Percentiles rank a stretch among this genome's conserved stretches.
These are phyloP conservation scores for Acropora tenuis DNA, from an alignment of 64 coral and sea anemone genomes.

Conservation along the genomic window DNA sequence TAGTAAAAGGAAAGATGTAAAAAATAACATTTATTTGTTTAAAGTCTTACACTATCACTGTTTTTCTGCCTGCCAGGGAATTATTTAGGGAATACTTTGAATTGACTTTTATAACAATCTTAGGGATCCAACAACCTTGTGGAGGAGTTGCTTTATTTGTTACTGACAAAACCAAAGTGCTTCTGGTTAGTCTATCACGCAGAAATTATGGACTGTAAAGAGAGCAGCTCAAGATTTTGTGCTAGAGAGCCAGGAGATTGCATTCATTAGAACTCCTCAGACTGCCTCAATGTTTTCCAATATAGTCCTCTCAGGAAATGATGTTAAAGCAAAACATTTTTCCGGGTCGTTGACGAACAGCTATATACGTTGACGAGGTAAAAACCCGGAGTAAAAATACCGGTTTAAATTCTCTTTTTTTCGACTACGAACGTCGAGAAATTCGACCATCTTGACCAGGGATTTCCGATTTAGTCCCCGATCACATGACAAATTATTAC, in stretches of 20 bases:
- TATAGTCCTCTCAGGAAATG: not conserved
- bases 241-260: not conserved
- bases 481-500: not conserved
- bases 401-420: not conserved
- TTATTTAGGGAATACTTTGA: not conserved
- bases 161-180: not conserved
- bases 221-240: not conserved
- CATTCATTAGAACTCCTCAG: not conserved
- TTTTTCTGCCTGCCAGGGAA: not conserved
- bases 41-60: not conserved
- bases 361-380: not conserved
- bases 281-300: conserved; percentile 8
- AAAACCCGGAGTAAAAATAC: too few species aligned
- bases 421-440: conserved; percentile 2
- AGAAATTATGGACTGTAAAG: not conserved
- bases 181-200: not conserved
- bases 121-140: conserved; percentile 1
- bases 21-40: not conserved
- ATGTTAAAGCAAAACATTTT: not conserved
- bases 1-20: conserved; percentile 1
- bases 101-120: conserved; percentile 7
- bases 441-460: not conserved
- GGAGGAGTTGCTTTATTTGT: not conserved
- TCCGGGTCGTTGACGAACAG: not conserved
- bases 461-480: not conserved